phyloP scores from a whole-genome alignment of 2,113 vertebrate genomes.

The Urocitellus parryii region DNA sequence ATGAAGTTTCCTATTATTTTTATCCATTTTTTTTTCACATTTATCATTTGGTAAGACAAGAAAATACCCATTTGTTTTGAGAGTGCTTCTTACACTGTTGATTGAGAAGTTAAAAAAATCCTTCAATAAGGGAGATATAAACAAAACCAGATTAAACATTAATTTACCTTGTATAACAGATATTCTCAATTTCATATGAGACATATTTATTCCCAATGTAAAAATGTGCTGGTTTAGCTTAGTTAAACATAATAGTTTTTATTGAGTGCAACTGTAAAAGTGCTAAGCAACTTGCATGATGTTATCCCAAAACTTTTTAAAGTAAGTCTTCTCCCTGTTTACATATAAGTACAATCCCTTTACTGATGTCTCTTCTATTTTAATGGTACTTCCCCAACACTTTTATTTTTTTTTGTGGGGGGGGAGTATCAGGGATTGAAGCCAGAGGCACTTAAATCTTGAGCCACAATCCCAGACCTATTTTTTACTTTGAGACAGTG shows the following conservation, averaged over 20 bases:
- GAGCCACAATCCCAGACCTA: no score
- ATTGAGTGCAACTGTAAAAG: neutral
- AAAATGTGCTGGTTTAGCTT: neutral
- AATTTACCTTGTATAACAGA: slow-evolving; percentile 31
- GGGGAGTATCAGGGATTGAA: no score
- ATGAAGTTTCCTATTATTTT: neutral
- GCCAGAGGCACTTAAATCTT: no score
- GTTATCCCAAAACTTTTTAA: neutral
- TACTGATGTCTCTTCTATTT: no score
- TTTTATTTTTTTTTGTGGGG: no score
- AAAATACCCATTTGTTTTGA: neutral
- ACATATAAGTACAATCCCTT: neutral
- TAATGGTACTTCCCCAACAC: no score
- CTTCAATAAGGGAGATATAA: slow-evolving; percentile 14
- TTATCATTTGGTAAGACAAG: slow-evolving; percentile 19
- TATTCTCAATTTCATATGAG: neutral
- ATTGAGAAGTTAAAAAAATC: slow-evolving; percentile 46
- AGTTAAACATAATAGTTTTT: slow-evolving; percentile 13
- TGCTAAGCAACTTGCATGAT: neutral
- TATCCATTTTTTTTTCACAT: neutral
- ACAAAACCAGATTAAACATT: slow-evolving; percentile 30
- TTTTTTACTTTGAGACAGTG: no score
- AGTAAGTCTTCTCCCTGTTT: neutral
- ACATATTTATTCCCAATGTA: neutral
- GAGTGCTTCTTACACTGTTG: neutral